A percentile compares a stretch with the other conserved stretches of the same genome.
Conservation (phyloP, 2,888 invertebrate genomes). For the Globia sparganii region DNA sequence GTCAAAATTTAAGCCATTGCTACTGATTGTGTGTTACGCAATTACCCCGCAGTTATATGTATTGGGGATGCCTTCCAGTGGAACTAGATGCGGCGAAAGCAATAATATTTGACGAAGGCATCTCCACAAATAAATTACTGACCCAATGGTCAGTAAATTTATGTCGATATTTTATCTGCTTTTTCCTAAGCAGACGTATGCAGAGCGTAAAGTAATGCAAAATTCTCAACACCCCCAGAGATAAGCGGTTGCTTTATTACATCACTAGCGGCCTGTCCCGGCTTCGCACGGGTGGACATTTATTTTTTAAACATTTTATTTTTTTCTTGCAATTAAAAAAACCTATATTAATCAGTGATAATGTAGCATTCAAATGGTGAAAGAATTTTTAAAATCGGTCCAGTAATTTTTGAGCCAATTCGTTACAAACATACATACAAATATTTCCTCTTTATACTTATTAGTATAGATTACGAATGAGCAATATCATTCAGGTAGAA, state of each 20-base stretch:
- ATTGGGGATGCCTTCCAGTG: neutral
- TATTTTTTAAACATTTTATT: too few species aligned
- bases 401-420: too few species aligned
- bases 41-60: neutral
- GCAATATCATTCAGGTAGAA: slow-evolving; percentile 62
- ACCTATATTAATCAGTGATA: too few species aligned
- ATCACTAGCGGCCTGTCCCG: too few species aligned
- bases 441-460: too few species aligned
- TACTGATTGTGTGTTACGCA: neutral
- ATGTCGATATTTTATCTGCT: neutral
- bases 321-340: too few species aligned
- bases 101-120: neutral
- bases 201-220: slow-evolving; percentile 17
- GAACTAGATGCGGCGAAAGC: neutral
- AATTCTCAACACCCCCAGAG: neutral
- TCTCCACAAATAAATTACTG: neutral
- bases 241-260: slow-evolving; percentile 46
- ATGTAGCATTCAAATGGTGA: too few species aligned
- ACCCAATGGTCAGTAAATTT: too few species aligned
- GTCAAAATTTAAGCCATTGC: neutral
- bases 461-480: slow-evolving; percentile 55
- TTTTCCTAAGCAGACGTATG: neutral
- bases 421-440: too few species aligned
- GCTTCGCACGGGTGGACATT: too few species aligned
- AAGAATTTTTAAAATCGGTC: too few species aligned